Base-by-base conservation (phyloP, 2,888 invertebrate species). In the Macrophya alboannulata region DNA sequence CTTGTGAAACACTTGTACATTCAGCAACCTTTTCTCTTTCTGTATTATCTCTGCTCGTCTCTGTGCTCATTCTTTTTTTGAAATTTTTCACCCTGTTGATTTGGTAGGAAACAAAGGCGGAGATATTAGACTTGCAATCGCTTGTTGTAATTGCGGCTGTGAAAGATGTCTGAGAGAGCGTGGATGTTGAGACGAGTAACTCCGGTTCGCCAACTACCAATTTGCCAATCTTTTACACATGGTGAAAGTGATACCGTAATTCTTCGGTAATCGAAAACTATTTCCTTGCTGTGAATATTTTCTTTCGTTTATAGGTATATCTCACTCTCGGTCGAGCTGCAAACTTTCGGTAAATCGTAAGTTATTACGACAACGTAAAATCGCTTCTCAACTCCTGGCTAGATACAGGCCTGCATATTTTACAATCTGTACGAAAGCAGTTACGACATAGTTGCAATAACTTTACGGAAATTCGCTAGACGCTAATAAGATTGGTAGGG, bases 391-490 rank as follows among this genome's bases (percentile, higher is more conserved):
- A 43, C 62, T 62, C 43, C 21, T 40, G n/a, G 77, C 55, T 77
- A 43, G 77, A 77, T 77, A 77, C 77, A 55, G 40, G 55, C 51
- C 48, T 77, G 77, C 51, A 77, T 77, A 77, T 77, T 77, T 77
- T 55, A 77, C 77, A 77, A 77, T 77, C 37, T 77, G 77, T 81
- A 81, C n/a, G 43, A 62, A 81, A 81, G 62, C 62, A 81, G 81
- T 81, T 81, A 81, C 62, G 81, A 62, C 81, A 81, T 81, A 59
- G 59, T 81, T 81, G 81, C 62, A 40, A 62, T 81, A 81, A 77
- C 77, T 81, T 51, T 62, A 81, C 81, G 81, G 59, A 81, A 81
- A 77, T 77, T 37, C 55, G 55, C 77, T 55, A 77, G 77, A 77
- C 77, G 77, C 48, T 77, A 77, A 77, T 77, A 77, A 51, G 51